These are phyloP conservation scores for Liodrosophila aerea DNA, from an alignment of 2,888 invertebrate species.

Conservation along the genomic window DNA sequence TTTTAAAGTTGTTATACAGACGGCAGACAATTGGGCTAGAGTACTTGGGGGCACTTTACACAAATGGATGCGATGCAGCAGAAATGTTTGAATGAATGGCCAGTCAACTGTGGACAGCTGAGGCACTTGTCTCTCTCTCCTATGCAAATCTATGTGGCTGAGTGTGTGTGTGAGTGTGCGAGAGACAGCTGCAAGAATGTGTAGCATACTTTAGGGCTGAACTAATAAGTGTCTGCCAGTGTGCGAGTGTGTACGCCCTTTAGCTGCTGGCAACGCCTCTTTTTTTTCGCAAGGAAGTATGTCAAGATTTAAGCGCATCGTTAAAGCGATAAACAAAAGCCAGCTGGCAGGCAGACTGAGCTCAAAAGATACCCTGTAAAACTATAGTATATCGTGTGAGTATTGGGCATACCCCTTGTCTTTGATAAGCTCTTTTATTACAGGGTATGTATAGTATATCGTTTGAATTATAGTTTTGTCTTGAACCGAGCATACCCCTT, in stretches of 20 bases:
- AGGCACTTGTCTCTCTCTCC: slow-evolving; percentile 36
- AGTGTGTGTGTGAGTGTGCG: slow-evolving; percentile 12
- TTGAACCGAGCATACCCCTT: no score
- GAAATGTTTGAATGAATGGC: slow-evolving; percentile 43
- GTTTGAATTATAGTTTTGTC: no score
- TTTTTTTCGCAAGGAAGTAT: slow-evolving; percentile 55
- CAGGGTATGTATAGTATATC: no score
- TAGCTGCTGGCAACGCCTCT: slow-evolving; percentile 23
- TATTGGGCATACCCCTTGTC: no score
- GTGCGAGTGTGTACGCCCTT: slow-evolving; percentile 18
- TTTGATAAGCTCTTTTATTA: no score
- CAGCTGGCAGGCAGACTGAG: background rate
- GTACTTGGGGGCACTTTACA: slow-evolving; percentile 52
- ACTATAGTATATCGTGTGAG: no score
- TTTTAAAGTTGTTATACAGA: slow-evolving; percentile 15
- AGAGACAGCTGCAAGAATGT: slow-evolving; percentile 45
- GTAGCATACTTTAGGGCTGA: slow-evolving; percentile 51
- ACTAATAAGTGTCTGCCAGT: background rate
- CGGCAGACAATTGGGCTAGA: slow-evolving; percentile 5
- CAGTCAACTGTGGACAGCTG: slow-evolving; percentile 57
- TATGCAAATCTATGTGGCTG: slow-evolving; percentile 20
- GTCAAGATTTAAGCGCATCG: slow-evolving; percentile 77
- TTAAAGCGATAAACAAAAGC: slow-evolving; percentile 59
- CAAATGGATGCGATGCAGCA: slow-evolving; percentile 52
- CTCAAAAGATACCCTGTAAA: slow-evolving; percentile 25